phyloP scores from a whole-genome alignment of 1,140 invertebrate genomes.

The Glossosoma conforme region DNA sequence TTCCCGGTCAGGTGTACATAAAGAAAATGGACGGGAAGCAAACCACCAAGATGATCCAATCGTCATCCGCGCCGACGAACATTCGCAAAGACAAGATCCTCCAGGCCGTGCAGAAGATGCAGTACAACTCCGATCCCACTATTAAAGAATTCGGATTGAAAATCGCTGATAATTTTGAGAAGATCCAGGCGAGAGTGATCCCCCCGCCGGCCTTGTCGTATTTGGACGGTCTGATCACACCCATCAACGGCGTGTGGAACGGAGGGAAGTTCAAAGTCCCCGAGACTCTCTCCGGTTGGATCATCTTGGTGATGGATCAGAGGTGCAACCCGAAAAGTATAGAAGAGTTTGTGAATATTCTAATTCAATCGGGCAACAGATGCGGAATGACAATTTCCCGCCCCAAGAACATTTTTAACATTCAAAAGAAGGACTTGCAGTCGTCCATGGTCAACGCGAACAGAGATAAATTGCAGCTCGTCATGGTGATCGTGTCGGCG shows the following conservation, averaged over 20 bases:
- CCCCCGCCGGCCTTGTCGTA: slow-evolving; percentile 52
- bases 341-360: slow-evolving; percentile 8
- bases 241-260: slow-evolving; percentile 47
- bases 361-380: slow-evolving; percentile 39
- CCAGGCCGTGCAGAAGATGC: slow-evolving; percentile 41
- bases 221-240: slow-evolving; percentile 20
- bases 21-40: slow-evolving; percentile 37
- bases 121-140: slow-evolving; percentile 46
- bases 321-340: not conserved
- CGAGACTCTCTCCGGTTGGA: slow-evolving; percentile 12
- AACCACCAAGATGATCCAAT: slow-evolving; percentile 55
- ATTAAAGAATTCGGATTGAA: slow-evolving; percentile 57
- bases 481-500: slow-evolving; percentile 53
- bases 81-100: slow-evolving; percentile 55
- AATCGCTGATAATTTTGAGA: slow-evolving; percentile 50
- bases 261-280: slow-evolving; percentile 35
- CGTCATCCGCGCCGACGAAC: slow-evolving; percentile 52
- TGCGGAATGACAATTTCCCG: slow-evolving; percentile 34
- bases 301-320: slow-evolving; percentile 10
- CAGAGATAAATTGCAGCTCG: slow-evolving; percentile 33
- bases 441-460: not conserved
- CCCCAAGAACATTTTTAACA: slow-evolving; percentile 19
- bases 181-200: slow-evolving; percentile 54
- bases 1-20: slow-evolving; percentile 47
- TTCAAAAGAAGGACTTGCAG: slow-evolving; percentile 23